A percentile compares a stretch with the other conserved stretches of the same genome.
Conservation (phyloP, 2,113 vertebrate genomes). For the Sinocyclocheilus rhinocerous region DNA sequence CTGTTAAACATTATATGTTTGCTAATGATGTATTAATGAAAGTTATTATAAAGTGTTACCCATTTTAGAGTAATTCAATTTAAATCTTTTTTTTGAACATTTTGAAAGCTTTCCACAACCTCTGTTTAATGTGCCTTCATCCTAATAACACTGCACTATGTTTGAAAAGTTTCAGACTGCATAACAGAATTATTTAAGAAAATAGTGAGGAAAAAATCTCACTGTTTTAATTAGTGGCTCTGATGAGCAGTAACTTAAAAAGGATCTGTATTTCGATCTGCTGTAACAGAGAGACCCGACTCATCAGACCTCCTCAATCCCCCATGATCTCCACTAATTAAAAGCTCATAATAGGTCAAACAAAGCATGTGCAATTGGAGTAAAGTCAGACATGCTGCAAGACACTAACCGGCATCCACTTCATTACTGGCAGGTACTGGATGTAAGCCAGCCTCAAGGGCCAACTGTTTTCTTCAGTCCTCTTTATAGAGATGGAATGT, state of each 20-base stretch:
- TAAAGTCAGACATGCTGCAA: slow-evolving; percentile 49
- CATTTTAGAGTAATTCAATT: too few relatives aligned
- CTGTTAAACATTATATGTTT: too few relatives aligned
- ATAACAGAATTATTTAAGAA: not conserved
- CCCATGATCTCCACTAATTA: slow-evolving; percentile 75
- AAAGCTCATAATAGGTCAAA: slow-evolving; percentile 66
- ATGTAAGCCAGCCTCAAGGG: slow-evolving; percentile 10
- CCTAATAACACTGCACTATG: not conserved
- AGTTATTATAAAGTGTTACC: too few relatives aligned
- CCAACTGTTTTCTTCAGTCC: slow-evolving; percentile 18
- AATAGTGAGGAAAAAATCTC: not conserved
- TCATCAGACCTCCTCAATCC: slow-evolving; percentile 71
- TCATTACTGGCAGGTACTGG: slow-evolving; percentile 6
- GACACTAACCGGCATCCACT: slow-evolving; percentile 14
- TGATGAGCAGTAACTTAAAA: not conserved
- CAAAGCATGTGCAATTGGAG: slow-evolving; percentile 70
- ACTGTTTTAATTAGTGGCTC: slow-evolving; percentile 14
- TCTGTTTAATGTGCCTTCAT: not conserved
- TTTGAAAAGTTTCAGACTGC: not conserved
- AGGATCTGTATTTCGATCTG: not conserved
- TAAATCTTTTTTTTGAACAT: too few relatives aligned
- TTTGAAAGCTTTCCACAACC: too few relatives aligned
- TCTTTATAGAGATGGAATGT: slow-evolving; percentile 1
- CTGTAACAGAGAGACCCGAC: slow-evolving; percentile 40
- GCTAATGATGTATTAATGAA: too few relatives aligned